Percentiles rank a stretch among this genome's conserved stretches.
Evolutionary conservation across 2,797 vertebrate genomes (phyloP).

Genomic region (Lepilemur septentrionalis): DNA sequence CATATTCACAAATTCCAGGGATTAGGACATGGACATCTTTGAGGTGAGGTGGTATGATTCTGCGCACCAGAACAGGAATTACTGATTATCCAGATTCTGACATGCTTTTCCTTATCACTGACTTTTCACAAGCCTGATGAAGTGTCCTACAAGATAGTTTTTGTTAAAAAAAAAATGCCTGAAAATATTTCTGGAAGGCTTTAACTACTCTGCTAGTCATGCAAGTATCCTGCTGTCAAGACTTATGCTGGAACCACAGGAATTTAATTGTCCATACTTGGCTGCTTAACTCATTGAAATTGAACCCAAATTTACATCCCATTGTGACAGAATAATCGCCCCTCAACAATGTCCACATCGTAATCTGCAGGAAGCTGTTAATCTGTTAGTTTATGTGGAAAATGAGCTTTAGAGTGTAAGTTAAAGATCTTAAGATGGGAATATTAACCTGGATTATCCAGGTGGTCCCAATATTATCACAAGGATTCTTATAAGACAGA

Average conservation of each 20-base stretch:
- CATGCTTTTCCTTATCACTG: not conserved
- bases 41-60: accelerated
- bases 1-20: not conserved
- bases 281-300: not conserved
- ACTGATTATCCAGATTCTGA: not conserved
- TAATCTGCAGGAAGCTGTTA: not conserved
- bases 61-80: accelerated
- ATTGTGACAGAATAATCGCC: not conserved
- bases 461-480: not conserved
- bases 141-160: not conserved
- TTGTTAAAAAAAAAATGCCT: not conserved
- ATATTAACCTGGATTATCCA: not conserved
- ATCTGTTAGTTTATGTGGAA: not conserved
- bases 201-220: not conserved
- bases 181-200: not conserved
- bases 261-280: not conserved
- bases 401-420: not conserved
- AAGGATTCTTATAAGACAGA: not conserved
- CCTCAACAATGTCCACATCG: not conserved
- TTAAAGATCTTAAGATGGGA: not conserved
- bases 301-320: not conserved
- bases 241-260: not conserved
- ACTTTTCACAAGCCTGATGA: not conserved
- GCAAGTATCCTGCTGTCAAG: not conserved
- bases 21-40: not conserved